Conservation (phyloP, 2,888 invertebrate species). For the Amphipoea oculea region DNA sequence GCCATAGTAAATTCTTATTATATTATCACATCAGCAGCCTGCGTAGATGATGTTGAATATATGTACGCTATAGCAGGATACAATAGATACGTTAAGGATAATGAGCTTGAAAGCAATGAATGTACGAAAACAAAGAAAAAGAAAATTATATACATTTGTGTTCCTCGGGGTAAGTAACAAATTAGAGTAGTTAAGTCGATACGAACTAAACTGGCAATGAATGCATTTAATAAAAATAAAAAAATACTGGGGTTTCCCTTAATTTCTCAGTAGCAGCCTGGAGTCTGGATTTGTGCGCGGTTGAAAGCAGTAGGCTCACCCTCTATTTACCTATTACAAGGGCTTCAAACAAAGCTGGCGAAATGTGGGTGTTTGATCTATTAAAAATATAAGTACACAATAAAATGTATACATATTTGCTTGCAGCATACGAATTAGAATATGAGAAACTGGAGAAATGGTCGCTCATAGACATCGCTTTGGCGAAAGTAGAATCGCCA, state of each 20-base stretch:
- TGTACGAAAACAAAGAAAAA: conserved; percentile 21
- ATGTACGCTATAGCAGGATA: conserved; percentile 40
- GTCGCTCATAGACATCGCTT: conserved; percentile 76
- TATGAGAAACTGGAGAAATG: conserved; percentile 71
- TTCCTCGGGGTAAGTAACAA: conserved; percentile 25
- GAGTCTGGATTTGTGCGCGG: too few species aligned
- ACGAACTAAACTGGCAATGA: background rate
- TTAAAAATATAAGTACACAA: background rate
- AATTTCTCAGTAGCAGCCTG: background rate
- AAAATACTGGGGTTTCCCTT: too few species aligned
- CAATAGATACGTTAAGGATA: conserved; percentile 18
- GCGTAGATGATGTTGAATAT: conserved; percentile 30
- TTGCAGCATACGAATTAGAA: conserved; percentile 73
- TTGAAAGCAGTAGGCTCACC: background rate
- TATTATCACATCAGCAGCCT: conserved; percentile 37
- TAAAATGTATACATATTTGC: background rate
- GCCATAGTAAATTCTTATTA: conserved; percentile 38
- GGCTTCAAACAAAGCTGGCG: background rate
- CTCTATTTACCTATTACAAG: too few species aligned
- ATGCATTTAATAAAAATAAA: background rate
- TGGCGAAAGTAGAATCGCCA: conserved; percentile 74
- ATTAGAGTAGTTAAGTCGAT: background rate
- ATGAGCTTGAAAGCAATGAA: background rate
- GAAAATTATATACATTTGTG: conserved; percentile 32
- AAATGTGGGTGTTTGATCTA: background rate